These are phyloP conservation scores for Chloebia gouldiae DNA, from an alignment of 2,113 vertebrate species.

Conservation along the genomic window DNA sequence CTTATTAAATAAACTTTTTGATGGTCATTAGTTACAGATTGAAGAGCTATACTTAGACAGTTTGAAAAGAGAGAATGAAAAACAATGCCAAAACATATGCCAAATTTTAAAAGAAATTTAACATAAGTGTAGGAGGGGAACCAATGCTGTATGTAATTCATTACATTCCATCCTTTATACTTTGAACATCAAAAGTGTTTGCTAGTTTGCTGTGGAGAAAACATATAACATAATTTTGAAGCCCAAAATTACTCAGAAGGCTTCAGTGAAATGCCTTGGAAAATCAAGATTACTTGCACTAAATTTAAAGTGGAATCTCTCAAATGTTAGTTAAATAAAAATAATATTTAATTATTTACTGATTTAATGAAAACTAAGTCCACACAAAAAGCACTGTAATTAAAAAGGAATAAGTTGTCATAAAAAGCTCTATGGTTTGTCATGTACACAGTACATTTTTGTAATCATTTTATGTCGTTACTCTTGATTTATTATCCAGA, in stretches of 20 bases:
- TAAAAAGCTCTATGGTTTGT: background rate
- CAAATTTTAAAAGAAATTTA: background rate
- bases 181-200: background rate
- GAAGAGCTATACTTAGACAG: background rate
- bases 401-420: background rate
- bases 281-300: background rate
- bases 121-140: background rate
- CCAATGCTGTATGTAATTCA: background rate
- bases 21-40: background rate
- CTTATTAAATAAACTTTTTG: slow-evolving; percentile 1
- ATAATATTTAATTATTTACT: background rate
- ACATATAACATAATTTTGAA: background rate
- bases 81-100: background rate
- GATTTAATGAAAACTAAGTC: background rate
- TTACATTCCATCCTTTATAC: background rate
- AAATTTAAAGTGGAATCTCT: background rate
- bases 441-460: background rate
- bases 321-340: background rate
- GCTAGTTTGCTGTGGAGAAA: slow-evolving; percentile 1
- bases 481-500: background rate
- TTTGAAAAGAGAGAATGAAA: background rate
- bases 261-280: background rate
- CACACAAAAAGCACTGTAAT: background rate
- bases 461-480: background rate
- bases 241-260: background rate